phyloP scores from a whole-genome alignment of 2,888 invertebrate genomes.

The Drosophila villosipedis region DNA sequence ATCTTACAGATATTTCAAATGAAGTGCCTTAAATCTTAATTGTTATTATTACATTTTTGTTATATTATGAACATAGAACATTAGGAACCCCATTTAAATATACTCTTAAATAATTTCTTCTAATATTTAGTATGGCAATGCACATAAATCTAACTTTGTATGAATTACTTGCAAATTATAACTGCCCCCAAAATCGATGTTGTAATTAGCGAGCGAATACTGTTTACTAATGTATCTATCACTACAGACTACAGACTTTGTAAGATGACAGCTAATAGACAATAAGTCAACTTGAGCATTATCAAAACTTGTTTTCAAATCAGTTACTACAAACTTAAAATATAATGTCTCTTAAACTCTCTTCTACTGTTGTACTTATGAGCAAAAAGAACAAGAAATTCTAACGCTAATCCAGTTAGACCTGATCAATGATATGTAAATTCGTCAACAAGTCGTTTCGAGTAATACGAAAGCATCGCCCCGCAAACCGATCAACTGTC shows the following conservation, averaged over 20 bases:
- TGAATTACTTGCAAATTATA: neutral
- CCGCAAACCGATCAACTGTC: conserved; percentile 19
- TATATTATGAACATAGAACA: neutral
- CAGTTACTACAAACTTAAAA: neutral
- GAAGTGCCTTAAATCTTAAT: neutral
- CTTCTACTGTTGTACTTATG: neutral
- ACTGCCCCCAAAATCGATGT: neutral
- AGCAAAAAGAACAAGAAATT: neutral
- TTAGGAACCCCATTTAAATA: neutral
- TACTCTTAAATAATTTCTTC: neutral
- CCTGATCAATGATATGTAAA: conserved; percentile 25
- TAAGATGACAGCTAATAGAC: neutral
- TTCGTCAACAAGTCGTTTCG: conserved; percentile 19
- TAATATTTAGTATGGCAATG: neutral
- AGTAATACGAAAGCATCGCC: conserved; percentile 15
- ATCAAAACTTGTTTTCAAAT: conserved; percentile 16
- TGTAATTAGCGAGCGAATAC: neutral
- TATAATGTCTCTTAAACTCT: neutral
- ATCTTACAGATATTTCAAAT: neutral
- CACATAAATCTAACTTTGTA: neutral
- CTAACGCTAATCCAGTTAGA: conserved; percentile 27
- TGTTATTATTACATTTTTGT: neutral
- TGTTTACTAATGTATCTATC: neutral
- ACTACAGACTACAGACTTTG: too few relatives aligned
- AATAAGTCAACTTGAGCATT: neutral